Evolutionary conservation across 2,113 vertebrate species (phyloP), one percentile per base, ranked within the genome.

Genomic region (Podilymbus podiceps): DNA sequence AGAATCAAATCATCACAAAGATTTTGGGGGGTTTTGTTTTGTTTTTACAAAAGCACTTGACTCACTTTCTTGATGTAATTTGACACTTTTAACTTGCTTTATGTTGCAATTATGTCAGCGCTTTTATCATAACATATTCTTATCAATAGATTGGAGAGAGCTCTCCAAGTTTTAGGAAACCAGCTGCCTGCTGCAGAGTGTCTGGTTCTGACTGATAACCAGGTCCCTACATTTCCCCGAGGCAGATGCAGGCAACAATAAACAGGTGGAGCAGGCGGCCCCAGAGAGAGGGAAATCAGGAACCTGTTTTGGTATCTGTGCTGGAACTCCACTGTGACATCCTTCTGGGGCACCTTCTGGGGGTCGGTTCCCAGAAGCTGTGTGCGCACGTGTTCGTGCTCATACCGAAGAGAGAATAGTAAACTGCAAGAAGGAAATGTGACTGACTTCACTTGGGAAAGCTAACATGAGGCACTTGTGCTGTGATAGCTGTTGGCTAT

Each of bases 401-500:
- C 19, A 4, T 18, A 28, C 9, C 22, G 9, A 7, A 56, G 15
- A 15, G 3, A 31, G 50, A 91, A 87, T 0, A 8, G 16, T 18
- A 71, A 79, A 55, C 44, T 56, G 38, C 14, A 56, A 86, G 84
- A 63, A 79, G 44, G 62, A 59, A 90, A 63, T 50, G 38, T 69
- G 75, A 69, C 33, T 93, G 86, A 81, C 79, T 68, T 69, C 44
- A 13, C 52, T 85, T 69, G 49, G 77, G 53, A 90, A 64, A 90
- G 62, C 6, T 25, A 91, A 47, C 68, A 44, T 19, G 72, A 72
- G 76, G 38, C 47, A 56, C 42, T 81, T 71, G 31, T 63, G 58
- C 47, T 73, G 0, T 75, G 56, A 71, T 56, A 71, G 86, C 46
- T 92, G 59, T 46, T 90, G 90, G 76, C 71, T 80, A 23, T 24